Base-by-base conservation (phyloP, 2,888 invertebrate genomes). In the Choreutis nemorana region DNA sequence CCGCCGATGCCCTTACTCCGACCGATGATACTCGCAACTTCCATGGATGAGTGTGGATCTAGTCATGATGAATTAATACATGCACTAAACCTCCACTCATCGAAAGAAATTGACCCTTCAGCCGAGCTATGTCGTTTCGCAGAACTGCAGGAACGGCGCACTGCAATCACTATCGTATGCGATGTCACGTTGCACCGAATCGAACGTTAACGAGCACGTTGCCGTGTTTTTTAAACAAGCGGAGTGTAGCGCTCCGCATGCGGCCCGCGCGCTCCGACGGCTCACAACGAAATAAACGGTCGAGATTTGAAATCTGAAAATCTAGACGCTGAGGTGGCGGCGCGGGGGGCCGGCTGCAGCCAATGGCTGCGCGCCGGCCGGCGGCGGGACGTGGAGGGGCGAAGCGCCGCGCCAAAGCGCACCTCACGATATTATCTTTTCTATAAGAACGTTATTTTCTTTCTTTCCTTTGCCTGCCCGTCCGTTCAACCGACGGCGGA, bases 1-100 rank as follows among this genome's bases (percentile, higher is more conserved):
- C 48, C 47, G 44, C 40, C 52, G 40, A n/a, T n/a, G n/a, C n/a
- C n/a, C n/a, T n/a, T n/a, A n/a, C n/a, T n/a, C 39, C 72, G 47
- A 67, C 42, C 52, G 78, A 55, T 57, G 82, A 72, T 64, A 68
- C 72, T 65, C 71, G 73, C 79, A 77, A 78, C 71, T 80, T 83
- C 85, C 83, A 81, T 86, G 86, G 86, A 87, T 87, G 86, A 87
- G 86, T 87, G 86, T 86, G 86, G 86, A 86, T 86, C 86, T 87
- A 87, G 86, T 87, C 86, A 86, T 86, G 86, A 75, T 73, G 77
- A 57, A 48, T 47, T 45, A 60, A 49, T 78, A 86, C 86, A 86
- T 86, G 86, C 81, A 86, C 86, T 83, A 85, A 83, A 86, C 83
- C 85, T 85, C 81, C 85, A 86, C 85, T 81, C 86, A 86, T 83